Percentiles rank a stretch among this genome's conserved stretches.
These are phyloP conservation scores for Cnemophilus loriae DNA, from an alignment of 2,113 vertebrate genomes.

Conservation along the genomic window DNA sequence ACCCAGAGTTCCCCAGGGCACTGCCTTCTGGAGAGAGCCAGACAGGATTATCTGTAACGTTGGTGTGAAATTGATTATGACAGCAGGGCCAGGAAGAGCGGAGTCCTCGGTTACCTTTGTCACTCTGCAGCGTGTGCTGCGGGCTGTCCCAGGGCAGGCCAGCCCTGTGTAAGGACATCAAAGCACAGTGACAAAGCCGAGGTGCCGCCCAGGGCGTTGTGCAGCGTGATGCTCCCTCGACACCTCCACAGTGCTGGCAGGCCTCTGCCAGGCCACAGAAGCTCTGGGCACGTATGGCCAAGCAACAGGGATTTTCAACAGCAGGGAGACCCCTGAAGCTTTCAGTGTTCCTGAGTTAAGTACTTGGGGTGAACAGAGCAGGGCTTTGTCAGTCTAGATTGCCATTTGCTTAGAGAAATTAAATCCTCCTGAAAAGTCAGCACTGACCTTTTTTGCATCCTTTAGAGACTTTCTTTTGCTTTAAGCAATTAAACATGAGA, in stretches of 20 bases:
- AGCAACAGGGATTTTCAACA: not conserved
- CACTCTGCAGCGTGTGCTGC: not conserved
- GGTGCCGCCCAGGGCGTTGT: not conserved
- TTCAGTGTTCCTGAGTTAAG: not conserved
- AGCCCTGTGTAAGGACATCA: not conserved
- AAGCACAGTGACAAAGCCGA: not conserved
- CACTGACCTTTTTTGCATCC: not conserved
- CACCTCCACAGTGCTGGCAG: not conserved
- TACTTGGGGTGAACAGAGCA: not conserved
- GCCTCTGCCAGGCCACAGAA: not conserved
- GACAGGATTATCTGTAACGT: not conserved
- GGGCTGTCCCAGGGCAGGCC: not conserved
- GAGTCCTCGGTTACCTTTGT: not conserved
- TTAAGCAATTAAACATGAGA: not conserved
- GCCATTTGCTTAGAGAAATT: not conserved
- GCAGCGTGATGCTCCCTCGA: rapidly evolving
- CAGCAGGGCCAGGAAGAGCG: not conserved
- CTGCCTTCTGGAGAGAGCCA: not conserved
- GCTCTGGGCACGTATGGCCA: not conserved
- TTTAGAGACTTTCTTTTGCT: not conserved
- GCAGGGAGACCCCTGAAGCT: not conserved
- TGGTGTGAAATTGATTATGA: not conserved
- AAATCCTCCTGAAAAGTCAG: not conserved
- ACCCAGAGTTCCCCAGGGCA: not conserved
- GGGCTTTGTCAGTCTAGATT: not conserved